Conservation (phyloP, 2,113 vertebrate species). For the Tenrec ecaudatus region DNA sequence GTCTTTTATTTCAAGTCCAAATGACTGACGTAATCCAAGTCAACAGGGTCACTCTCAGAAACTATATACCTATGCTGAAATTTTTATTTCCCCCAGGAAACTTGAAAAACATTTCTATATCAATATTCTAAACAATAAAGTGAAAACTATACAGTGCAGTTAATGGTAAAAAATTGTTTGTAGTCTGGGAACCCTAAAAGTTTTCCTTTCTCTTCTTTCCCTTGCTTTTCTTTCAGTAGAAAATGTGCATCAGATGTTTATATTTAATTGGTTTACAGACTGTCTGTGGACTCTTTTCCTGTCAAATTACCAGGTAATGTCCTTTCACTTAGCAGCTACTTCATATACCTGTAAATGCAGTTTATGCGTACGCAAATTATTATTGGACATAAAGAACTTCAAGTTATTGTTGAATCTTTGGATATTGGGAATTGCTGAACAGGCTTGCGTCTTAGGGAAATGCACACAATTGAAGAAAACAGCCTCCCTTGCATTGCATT, state of each 20-base stretch:
- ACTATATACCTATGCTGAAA: constrained; percentile 61
- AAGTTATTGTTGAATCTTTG: constrained; percentile 65
- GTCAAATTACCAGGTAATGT: constrained; percentile 85
- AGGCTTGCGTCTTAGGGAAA: constrained; percentile 55
- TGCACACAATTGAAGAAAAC: constrained; percentile 61
- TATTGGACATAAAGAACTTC: constrained; percentile 62
- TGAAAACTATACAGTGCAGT: constrained; percentile 77
- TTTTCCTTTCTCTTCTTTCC: constrained; percentile 85
- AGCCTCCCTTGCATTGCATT: constrained; percentile 31
- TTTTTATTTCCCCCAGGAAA: constrained; percentile 54
- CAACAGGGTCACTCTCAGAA: constrained; percentile 52
- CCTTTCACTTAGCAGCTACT: constrained; percentile 82
- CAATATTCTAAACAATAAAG: constrained; percentile 73
- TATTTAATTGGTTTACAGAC: constrained; percentile 85
- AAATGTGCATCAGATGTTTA: constrained; percentile 86
- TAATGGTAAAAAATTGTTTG: constrained; percentile 80
- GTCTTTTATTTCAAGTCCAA: constrained; percentile 52
- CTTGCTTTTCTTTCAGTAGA: constrained; percentile 85
- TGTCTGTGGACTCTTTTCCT: constrained; percentile 85
- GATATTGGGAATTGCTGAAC: constrained; percentile 61
- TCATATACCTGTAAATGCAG: constrained; percentile 76
- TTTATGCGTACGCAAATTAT: constrained; percentile 73
- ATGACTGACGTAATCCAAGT: constrained; percentile 60
- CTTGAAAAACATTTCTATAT: constrained; percentile 58
- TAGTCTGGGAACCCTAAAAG: constrained; percentile 83